phyloP scores from a whole-genome alignment of 2,888 invertebrate species.

The Pogonocherus hispidulus region DNA sequence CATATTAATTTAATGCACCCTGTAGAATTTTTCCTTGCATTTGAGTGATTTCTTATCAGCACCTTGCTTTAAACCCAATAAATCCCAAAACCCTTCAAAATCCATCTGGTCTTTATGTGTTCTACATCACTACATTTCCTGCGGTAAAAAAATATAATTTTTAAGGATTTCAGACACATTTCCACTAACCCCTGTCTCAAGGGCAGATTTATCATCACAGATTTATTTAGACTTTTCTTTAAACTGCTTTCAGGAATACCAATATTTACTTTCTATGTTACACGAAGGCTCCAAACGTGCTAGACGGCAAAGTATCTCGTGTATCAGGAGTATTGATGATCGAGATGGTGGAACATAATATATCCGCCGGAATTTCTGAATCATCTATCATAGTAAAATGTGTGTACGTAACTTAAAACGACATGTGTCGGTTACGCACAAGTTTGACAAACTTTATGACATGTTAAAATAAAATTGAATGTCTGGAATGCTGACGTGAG shows the following conservation, averaged over 20 bases:
- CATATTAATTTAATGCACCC: too few species aligned
- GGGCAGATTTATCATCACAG: slow-evolving; percentile 7
- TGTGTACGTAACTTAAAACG: slow-evolving; percentile 24
- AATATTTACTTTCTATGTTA: slow-evolving; percentile 24
- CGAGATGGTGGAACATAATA: slow-evolving; percentile 8
- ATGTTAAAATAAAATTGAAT: slow-evolving; percentile 8
- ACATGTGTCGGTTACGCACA: slow-evolving; percentile 22
- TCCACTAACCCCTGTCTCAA: background rate
- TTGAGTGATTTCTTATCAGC: too few species aligned
- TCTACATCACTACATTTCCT: background rate
- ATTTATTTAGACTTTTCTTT: slow-evolving; percentile 13
- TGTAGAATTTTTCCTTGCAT: too few species aligned
- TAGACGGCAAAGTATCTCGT: background rate
- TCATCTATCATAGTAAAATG: slow-evolving; percentile 26
- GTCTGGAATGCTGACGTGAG: background rate
- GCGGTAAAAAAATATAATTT: background rate
- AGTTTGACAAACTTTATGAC: slow-evolving; percentile 15
- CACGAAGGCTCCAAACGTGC: background rate
- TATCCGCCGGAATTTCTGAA: slow-evolving; percentile 20
- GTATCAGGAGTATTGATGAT: background rate
- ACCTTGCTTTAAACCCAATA: too few species aligned
- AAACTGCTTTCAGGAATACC: slow-evolving; percentile 8
- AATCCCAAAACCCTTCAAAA: too few species aligned
- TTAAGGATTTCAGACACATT: background rate
- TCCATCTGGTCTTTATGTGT: too few species aligned